Evolutionary conservation across 2,113 vertebrate species (phyloP), one percentile per base, ranked within the genome.

Genomic region (Pseudorhombus dupliciocellatus): DNA sequence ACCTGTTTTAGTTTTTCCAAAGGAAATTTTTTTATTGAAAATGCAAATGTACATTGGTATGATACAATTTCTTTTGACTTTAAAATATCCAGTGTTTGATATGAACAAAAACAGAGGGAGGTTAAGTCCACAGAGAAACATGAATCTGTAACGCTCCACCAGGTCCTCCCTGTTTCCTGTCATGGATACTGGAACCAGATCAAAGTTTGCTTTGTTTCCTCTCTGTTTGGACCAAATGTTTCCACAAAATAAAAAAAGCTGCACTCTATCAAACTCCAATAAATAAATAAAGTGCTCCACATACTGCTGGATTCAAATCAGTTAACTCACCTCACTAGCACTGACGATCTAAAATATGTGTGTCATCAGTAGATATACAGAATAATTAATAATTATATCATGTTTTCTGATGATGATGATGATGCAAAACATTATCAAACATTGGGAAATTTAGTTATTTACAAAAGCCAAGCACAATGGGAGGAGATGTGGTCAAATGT

Each of bases 231-330:
- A 28, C 37, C 11, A 0, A 70, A 66, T 25, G 16, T 21, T 20
- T 66, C 44, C 58, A 79, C 30, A 59, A 40, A 37, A 58, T 66
- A 65, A 61, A 73, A 85, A 81, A 40, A 56, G 30, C 70, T 81
- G 82, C 64, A 62, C 75, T 88, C 79, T 87, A 84, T 79, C 81
- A 63, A 66, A 89, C 80, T 77, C 67, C 87, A 93, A 93, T 92
- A 93, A 93, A 93, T 94, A 92, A 92, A 93, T 93, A 92, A 93
- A 92, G 90, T 93, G 90, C 87, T 91, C 86, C 82, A 84, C 89
- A 83, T 84, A 90, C 80, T 87, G 73, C 76, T 84, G 82, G 79
- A 87, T 84, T 77, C 66, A 58, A 75, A 81, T 83, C 75, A 74
- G 30, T 79, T 60, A 77, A 84, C 75, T 75, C 21, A 73, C 24